Evolutionary conservation across 2,888 invertebrate species (phyloP).

Genomic region (Plusia festucae): DNA sequence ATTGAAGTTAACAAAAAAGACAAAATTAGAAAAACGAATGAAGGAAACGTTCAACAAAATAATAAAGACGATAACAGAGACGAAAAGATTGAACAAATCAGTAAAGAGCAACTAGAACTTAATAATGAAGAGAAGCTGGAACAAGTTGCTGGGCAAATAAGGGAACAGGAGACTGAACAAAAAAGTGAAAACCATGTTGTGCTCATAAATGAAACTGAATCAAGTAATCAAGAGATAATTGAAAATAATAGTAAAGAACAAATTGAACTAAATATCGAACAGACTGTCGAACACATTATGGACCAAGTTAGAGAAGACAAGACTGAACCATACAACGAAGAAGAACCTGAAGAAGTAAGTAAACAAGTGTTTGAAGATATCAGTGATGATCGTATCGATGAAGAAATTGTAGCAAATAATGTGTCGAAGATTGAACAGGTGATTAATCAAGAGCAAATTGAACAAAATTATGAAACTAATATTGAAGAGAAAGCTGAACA

Average conservation of each 20-base stretch:
- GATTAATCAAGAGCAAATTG: background rate
- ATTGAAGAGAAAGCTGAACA: background rate
- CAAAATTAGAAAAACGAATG: background rate
- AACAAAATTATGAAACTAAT: background rate
- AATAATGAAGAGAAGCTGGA: background rate
- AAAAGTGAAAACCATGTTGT: background rate
- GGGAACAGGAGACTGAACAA: background rate
- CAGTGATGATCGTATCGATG: background rate
- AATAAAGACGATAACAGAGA: background rate
- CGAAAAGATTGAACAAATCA: too few species aligned
- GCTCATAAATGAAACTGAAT: background rate
- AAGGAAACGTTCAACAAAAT: background rate
- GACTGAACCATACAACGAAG: background rate
- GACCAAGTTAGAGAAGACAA: background rate
- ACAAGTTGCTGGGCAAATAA: background rate
- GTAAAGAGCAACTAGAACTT: background rate
- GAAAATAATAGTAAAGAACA: background rate
- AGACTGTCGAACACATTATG: background rate
- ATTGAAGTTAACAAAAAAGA: too few species aligned
- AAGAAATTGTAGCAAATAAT: background rate
- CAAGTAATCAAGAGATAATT: background rate
- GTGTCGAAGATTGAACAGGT: background rate
- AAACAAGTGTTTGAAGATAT: background rate
- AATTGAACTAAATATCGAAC: background rate
- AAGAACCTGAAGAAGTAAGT: background rate